A percentile compares a stretch with the other conserved stretches of the same genome.
phyloP scores from a whole-genome alignment of 2,113 vertebrate genomes.

The Dendropsophus ebraccatus region DNA sequence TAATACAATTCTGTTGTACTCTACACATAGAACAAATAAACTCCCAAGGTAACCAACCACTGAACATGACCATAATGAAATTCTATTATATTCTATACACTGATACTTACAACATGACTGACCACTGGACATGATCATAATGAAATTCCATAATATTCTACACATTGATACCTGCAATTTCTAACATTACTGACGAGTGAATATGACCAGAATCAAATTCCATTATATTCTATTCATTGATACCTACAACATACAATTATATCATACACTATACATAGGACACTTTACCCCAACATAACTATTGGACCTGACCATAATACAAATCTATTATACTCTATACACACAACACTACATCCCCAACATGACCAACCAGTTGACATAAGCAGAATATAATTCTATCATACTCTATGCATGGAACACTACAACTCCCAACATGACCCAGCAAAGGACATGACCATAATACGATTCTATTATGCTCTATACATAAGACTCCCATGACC shows the following conservation, averaged over 20 bases:
- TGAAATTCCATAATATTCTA: not conserved
- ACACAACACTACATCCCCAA: not conserved
- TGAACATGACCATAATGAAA: not conserved
- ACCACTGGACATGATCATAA: no score
- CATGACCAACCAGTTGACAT: slow-evolving; percentile 7
- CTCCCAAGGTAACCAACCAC: not conserved
- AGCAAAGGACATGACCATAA: not conserved
- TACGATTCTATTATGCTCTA: not conserved
- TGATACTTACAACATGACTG: not conserved
- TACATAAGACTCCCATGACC: no score
- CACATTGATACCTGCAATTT: not conserved
- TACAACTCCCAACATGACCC: not conserved
- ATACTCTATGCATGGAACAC: no score
- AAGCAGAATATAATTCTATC: not conserved
- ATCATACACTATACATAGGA: not conserved
- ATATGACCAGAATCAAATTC: not conserved
- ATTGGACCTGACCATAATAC: not conserved
- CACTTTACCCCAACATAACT: not conserved
- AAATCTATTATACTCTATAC: not conserved
- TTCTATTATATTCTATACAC: not conserved
- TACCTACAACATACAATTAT: not conserved
- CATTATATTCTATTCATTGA: no score
- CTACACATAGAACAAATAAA: no score
- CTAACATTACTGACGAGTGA: not conserved
- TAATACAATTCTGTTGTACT: no score